Evolutionary conservation across 2,113 vertebrate species (phyloP).

Genomic region (Morone saxatilis): DNA sequence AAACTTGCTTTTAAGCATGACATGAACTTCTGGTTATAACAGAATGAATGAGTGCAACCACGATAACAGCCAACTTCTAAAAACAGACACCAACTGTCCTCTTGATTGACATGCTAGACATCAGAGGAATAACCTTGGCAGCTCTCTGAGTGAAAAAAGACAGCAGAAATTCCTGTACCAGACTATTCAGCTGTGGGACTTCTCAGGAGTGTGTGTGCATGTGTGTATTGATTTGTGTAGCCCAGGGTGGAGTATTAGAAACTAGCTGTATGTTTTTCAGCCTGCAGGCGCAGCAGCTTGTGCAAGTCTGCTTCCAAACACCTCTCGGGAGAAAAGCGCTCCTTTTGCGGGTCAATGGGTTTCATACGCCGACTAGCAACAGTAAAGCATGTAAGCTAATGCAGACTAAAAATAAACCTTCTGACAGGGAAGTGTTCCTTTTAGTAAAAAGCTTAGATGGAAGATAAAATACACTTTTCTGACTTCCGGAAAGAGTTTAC

Average conservation of each 20-base stretch:
- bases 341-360: slow-evolving; percentile 70
- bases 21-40: background rate
- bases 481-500: slow-evolving; percentile 17
- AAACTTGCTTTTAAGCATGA: background rate
- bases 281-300: slow-evolving; percentile 61
- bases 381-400: slow-evolving; percentile 59
- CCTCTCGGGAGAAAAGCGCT: slow-evolving; percentile 64
- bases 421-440: slow-evolving; percentile 35
- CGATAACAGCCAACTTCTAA: background rate
- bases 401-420: slow-evolving; percentile 66
- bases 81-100: slow-evolving; percentile 8
- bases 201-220: slow-evolving; percentile 22
- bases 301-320: slow-evolving; percentile 65
- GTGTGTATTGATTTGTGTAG: slow-evolving; percentile 53
- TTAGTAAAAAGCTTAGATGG: slow-evolving; percentile 37
- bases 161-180: slow-evolving; percentile 16
- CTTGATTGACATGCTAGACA: slow-evolving; percentile 26
- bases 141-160: slow-evolving; percentile 18
- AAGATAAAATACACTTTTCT: slow-evolving; percentile 20
- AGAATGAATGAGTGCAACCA: background rate
- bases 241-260: slow-evolving; percentile 53
- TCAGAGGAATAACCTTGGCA: slow-evolving; percentile 27
- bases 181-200: slow-evolving; percentile 22
- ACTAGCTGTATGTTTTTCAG: slow-evolving; percentile 54
- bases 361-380: slow-evolving; percentile 53